Conservation (phyloP, 2,113 vertebrate genomes). For the Ammodytes marinus region DNA sequence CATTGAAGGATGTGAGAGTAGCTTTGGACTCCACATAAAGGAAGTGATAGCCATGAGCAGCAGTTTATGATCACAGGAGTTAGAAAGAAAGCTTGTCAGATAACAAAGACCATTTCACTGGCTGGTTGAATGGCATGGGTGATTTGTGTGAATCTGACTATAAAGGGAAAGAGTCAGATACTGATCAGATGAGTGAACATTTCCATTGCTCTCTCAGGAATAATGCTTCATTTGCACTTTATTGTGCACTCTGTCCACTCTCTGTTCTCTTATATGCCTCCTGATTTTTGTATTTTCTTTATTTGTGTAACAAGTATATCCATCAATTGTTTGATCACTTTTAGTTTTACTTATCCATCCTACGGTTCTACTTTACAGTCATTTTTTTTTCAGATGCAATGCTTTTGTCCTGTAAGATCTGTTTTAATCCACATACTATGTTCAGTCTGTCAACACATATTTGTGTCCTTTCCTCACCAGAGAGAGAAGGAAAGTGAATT, state of each 20-base stretch:
- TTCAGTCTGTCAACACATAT: background rate
- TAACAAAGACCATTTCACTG: background rate
- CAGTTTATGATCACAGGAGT: background rate
- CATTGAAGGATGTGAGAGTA: background rate
- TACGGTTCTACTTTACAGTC: background rate
- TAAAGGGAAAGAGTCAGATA: background rate
- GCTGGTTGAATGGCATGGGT: background rate
- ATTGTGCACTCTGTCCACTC: background rate
- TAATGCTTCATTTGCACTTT: background rate
- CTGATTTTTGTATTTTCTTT: constrained; percentile 21
- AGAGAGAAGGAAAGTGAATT: background rate
- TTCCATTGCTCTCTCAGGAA: too few species aligned
- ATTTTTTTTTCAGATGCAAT: constrained; percentile 1
- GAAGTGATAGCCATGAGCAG: background rate
- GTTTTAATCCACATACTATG: background rate
- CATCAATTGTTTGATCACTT: constrained; percentile 5
- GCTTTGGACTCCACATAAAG: background rate
- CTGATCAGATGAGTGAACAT: constrained; percentile 38
- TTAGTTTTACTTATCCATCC: constrained; percentile 4
- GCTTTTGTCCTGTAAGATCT: background rate
- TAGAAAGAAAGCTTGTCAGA: background rate
- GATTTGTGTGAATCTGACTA: constrained; percentile 11
- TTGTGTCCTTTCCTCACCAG: background rate
- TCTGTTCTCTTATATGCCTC: background rate
- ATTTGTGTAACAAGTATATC: constrained; percentile 5